Evolutionary conservation across 2,113 vertebrate species (phyloP).

Genomic region (Corythornis madagascariensis): DNA sequence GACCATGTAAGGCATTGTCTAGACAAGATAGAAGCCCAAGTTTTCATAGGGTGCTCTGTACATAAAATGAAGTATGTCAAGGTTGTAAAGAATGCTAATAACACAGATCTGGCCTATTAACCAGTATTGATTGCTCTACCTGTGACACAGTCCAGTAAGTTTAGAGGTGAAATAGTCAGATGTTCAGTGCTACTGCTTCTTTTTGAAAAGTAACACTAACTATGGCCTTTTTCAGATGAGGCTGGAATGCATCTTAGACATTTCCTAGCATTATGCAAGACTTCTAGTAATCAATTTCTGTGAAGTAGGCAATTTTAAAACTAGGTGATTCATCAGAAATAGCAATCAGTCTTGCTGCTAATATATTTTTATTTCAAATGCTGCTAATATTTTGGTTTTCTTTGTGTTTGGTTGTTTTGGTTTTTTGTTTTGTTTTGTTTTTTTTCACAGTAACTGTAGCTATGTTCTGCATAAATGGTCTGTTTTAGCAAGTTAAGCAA

Average conservation of each 20-base stretch:
- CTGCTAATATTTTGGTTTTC: neutral
- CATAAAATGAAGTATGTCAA: constrained; percentile 75
- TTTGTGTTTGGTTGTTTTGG: neutral
- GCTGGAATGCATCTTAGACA: neutral
- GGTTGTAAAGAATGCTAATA: constrained; percentile 77
- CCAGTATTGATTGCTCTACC: constrained; percentile 73
- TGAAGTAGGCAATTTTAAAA: neutral
- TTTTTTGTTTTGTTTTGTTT: neutral
- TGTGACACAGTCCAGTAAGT: constrained; percentile 60
- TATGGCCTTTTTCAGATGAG: neutral
- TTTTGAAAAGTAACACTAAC: constrained; percentile 41
- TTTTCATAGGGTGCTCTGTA: constrained; percentile 78
- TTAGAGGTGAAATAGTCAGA: constrained; percentile 63
- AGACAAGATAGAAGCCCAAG: constrained; percentile 78
- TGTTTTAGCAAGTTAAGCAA: neutral
- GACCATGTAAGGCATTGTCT: constrained; percentile 79
- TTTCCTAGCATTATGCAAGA: neutral
- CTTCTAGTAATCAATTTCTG: neutral
- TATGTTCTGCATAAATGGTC: neutral
- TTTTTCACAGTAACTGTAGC: neutral
- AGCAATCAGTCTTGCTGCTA: neutral
- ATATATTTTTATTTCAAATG: constrained; percentile 1
- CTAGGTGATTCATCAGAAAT: neutral
- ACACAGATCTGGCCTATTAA: constrained; percentile 77
- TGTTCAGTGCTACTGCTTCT: neutral